A percentile compares a stretch with the other conserved stretches of the same genome.
phyloP scores from a whole-genome alignment of 2,113 vertebrate genomes.

The Larimichthys crocea region DNA sequence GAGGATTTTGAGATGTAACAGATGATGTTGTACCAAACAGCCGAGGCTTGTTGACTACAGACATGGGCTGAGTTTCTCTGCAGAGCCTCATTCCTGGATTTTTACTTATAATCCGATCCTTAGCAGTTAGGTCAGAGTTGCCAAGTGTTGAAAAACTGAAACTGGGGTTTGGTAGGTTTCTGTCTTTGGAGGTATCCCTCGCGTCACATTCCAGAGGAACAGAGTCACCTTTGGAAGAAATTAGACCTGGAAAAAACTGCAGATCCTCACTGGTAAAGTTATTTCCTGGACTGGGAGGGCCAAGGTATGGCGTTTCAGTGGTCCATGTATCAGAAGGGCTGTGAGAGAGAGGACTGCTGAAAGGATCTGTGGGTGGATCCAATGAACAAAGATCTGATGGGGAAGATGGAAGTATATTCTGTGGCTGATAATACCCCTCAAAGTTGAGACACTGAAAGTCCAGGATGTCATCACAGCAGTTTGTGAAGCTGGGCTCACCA shows the following conservation, averaged over 20 bases:
- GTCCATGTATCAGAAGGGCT: slow-evolving; percentile 83
- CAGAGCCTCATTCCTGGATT: slow-evolving; percentile 54
- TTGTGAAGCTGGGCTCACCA: slow-evolving; percentile 81
- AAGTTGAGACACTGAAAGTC: slow-evolving; percentile 86
- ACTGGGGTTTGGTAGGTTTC: slow-evolving; percentile 49
- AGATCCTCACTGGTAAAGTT: slow-evolving; percentile 81
- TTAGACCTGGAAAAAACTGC: slow-evolving; percentile 80
- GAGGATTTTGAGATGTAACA: slow-evolving; percentile 62
- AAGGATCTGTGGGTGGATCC: slow-evolving; percentile 83
- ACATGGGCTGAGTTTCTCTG: slow-evolving; percentile 66
- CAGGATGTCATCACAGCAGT: slow-evolving; percentile 83
- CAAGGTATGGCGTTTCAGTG: slow-evolving; percentile 83
- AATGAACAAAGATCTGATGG: slow-evolving; percentile 82
- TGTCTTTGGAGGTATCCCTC: slow-evolving; percentile 74
- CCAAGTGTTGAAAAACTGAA: slow-evolving; percentile 60
- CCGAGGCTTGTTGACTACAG: slow-evolving; percentile 63
- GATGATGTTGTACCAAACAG: slow-evolving; percentile 44
- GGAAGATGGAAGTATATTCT: slow-evolving; percentile 80
- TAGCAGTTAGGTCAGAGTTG: slow-evolving; percentile 61
- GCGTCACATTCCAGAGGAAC: slow-evolving; percentile 69
- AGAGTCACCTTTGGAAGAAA: slow-evolving; percentile 75
- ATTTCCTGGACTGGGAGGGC: slow-evolving; percentile 83
- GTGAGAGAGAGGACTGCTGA: slow-evolving; percentile 85
- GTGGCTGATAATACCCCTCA: slow-evolving; percentile 84
- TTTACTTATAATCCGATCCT: slow-evolving; percentile 68